These are phyloP conservation scores for Himalopsyche tibetana DNA, from an alignment of 2,888 invertebrate genomes.

Conservation along the genomic window DNA sequence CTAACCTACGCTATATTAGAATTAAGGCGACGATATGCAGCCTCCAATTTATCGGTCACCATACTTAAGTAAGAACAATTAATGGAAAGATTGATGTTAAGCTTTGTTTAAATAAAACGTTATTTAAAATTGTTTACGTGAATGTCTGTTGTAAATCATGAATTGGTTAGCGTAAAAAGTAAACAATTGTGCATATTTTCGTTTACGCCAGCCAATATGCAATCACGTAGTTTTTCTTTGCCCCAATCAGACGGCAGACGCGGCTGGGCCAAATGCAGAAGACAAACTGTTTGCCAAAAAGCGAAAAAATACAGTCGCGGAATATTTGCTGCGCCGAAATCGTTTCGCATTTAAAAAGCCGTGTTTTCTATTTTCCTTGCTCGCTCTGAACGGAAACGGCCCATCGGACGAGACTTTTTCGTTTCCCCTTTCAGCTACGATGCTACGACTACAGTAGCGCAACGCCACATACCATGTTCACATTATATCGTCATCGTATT, in stretches of 20 bases:
- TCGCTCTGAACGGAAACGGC: slow-evolving; percentile 2
- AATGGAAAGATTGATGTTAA: no score
- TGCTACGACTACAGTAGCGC: not conserved
- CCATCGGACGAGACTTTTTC: slow-evolving; percentile 14
- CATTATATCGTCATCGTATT: no score
- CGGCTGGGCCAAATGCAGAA: not conserved
- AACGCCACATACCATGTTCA: not conserved
- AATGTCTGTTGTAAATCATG: no score
- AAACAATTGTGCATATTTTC: not conserved
- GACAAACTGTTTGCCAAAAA: slow-evolving; percentile 25
- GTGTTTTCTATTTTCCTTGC: slow-evolving; percentile 15
- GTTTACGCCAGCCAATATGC: not conserved
- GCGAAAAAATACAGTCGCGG: not conserved
- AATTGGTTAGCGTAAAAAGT: no score
- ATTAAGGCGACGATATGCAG: no score
- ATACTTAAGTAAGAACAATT: no score
- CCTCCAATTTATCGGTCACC: no score
- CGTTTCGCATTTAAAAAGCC: slow-evolving; percentile 21
- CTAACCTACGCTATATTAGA: no score
- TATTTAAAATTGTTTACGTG: no score
- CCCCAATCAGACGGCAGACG: slow-evolving; percentile 5
- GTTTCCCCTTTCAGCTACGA: not conserved
- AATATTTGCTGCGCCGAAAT: slow-evolving; percentile 1
- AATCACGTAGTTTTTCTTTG: slow-evolving; percentile 1
- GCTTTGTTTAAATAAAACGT: no score